Evolutionary conservation across 2,797 vertebrate species (phyloP).

Genomic region (Mormyrus proboscirostris): DNA sequence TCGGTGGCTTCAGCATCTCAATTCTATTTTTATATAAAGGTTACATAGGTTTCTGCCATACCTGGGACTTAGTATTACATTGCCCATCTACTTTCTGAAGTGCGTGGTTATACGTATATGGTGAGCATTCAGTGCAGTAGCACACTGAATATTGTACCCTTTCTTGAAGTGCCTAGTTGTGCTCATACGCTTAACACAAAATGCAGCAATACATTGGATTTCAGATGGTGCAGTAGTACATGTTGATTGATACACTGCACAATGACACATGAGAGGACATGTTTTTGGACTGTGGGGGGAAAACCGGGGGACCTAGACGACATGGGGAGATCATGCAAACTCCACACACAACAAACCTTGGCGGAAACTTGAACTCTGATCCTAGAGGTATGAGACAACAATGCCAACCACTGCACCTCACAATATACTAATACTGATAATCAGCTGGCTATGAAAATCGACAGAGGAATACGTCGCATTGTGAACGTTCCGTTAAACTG

Average conservation of each 20-base stretch:
- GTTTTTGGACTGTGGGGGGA: neutral
- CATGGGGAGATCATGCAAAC: neutral
- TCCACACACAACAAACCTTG: neutral
- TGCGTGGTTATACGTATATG: neutral
- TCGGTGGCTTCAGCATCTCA: neutral
- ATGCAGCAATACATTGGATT: neutral
- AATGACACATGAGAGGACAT: neutral
- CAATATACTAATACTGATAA: neutral
- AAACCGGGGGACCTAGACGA: neutral
- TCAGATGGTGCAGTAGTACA: neutral
- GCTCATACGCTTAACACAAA: neutral
- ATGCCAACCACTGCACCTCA: neutral
- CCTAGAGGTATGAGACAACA: neutral
- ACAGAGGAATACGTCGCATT: neutral
- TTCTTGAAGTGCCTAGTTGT: neutral
- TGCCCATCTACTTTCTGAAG: neutral
- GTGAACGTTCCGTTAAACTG: neutral
- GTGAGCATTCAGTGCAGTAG: neutral
- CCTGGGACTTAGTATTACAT: neutral
- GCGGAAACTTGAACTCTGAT: neutral
- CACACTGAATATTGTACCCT: neutral
- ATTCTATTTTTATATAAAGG: neutral
- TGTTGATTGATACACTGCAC: too few relatives aligned
- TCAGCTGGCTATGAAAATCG: neutral
- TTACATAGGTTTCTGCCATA: neutral